These are phyloP conservation scores for Apamea sordens DNA, from an alignment of 2,888 invertebrate genomes.

Conservation along the genomic window DNA sequence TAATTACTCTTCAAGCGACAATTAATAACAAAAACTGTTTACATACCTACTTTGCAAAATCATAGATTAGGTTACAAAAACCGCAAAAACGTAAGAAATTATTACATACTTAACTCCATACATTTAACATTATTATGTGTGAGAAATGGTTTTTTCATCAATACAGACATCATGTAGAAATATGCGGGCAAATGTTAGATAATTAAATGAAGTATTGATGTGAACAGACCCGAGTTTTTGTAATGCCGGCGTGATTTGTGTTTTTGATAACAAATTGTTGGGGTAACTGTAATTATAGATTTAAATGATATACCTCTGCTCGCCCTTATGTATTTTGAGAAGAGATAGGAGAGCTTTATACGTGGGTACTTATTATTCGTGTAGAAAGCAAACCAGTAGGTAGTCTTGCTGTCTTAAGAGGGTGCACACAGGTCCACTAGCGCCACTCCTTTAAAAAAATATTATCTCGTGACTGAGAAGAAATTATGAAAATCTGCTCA, in stretches of 20 bases:
- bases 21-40: background rate
- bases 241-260: slow-evolving; percentile 70
- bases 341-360: background rate
- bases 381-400: too few relatives aligned
- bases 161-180: slow-evolving; percentile 56
- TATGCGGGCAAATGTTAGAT: slow-evolving; percentile 67
- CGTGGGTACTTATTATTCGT: too few relatives aligned
- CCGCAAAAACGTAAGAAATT: background rate
- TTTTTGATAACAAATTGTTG: slow-evolving; percentile 76
- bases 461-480: too few relatives aligned
- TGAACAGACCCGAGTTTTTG: slow-evolving; percentile 64
- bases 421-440: too few relatives aligned
- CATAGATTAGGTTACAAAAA: background rate
- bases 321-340: slow-evolving; percentile 12
- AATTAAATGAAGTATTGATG: slow-evolving; percentile 69
- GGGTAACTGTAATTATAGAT: slow-evolving; percentile 60
- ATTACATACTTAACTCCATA: background rate
- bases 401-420: too few relatives aligned
- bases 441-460: too few relatives aligned
- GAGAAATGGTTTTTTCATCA: slow-evolving; percentile 61
- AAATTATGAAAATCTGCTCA: too few relatives aligned
- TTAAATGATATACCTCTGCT: slow-evolving; percentile 52
- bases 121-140: slow-evolving; percentile 18
- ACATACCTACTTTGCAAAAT: background rate
- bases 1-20: background rate